phyloP scores from a whole-genome alignment of 2,797 vertebrate genomes.

The Uromys caudimaculatus region DNA sequence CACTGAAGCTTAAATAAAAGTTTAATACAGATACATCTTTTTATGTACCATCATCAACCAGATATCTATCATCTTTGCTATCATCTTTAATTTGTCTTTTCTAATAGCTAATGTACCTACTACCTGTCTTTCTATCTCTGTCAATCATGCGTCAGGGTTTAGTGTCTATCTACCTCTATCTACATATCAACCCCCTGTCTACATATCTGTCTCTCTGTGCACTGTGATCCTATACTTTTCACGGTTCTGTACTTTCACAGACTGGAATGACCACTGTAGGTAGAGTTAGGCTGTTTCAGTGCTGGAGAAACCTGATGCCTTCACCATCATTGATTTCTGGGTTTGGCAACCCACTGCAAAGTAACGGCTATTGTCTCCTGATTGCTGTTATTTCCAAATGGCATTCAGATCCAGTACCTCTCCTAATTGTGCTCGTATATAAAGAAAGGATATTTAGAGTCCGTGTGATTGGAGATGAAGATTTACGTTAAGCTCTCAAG shows the following conservation, averaged over 20 bases:
- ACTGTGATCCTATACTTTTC: background rate
- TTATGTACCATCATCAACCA: background rate
- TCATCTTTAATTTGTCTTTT: background rate
- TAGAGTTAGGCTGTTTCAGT: background rate
- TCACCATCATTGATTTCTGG: conserved; percentile 52
- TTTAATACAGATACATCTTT: background rate
- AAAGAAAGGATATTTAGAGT: background rate
- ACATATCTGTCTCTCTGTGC: background rate
- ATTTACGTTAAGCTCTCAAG: background rate
- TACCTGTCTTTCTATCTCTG: background rate
- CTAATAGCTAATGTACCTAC: background rate
- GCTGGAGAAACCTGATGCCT: background rate
- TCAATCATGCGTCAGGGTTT: background rate
- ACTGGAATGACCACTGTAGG: background rate
- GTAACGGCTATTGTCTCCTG: conserved; percentile 33
- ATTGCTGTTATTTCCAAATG: background rate
- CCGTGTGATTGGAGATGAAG: background rate
- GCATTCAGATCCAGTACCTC: conserved; percentile 9
- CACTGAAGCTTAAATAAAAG: background rate
- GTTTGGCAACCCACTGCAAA: conserved; percentile 5
- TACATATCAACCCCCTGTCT: background rate
- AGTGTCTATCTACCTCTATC: background rate
- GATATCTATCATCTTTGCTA: background rate
- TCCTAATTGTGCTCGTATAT: background rate
- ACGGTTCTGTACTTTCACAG: background rate